These are phyloP conservation scores for Aquatica leii DNA, from an alignment of 2,888 invertebrate species.

Conservation along the genomic window DNA sequence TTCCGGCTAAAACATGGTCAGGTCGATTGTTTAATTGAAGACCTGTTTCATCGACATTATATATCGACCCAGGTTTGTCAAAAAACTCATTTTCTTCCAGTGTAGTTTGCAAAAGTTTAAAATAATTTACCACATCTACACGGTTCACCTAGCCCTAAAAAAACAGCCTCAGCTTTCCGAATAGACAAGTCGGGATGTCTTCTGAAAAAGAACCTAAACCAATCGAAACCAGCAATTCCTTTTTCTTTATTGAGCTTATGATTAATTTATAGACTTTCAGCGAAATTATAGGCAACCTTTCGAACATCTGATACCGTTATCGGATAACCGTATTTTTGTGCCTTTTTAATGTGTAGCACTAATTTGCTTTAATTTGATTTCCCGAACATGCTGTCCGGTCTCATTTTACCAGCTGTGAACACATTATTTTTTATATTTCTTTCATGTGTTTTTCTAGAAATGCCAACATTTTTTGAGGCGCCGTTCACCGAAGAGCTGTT, in stretches of 20 bases:
- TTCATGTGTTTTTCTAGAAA: conserved; percentile 31
- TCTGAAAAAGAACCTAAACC: conserved; percentile 37
- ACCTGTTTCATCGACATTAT: conserved; percentile 43
- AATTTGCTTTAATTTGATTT: conserved; percentile 31
- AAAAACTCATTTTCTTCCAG: conserved; percentile 33
- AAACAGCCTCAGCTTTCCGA: conserved; percentile 48
- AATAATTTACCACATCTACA: conserved; percentile 25
- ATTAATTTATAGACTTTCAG: conserved; percentile 14
- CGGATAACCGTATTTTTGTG: conserved; percentile 31
- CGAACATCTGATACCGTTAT: conserved; percentile 28
- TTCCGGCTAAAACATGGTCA: conserved; percentile 39
- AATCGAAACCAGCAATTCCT: conserved; percentile 8
- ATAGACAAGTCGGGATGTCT: conserved; percentile 38
- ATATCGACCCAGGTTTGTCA: conserved; percentile 40
- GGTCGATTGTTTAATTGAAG: conserved; percentile 33
- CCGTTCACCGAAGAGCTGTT: conserved; percentile 24
- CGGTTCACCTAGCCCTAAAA: conserved; percentile 41
- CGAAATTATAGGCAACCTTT: conserved; percentile 28
- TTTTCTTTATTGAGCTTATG: conserved; percentile 6
- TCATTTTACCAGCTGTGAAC: conserved; percentile 28
- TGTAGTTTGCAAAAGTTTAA: conserved; percentile 24
- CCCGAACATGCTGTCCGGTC: conserved; percentile 22
- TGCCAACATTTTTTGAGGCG: conserved; percentile 24
- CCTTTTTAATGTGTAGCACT: conserved; percentile 32
- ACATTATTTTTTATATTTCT: conserved; percentile 19